Base-by-base conservation (phyloP, 2,888 invertebrate species). In the Plagodis pulveraria region DNA sequence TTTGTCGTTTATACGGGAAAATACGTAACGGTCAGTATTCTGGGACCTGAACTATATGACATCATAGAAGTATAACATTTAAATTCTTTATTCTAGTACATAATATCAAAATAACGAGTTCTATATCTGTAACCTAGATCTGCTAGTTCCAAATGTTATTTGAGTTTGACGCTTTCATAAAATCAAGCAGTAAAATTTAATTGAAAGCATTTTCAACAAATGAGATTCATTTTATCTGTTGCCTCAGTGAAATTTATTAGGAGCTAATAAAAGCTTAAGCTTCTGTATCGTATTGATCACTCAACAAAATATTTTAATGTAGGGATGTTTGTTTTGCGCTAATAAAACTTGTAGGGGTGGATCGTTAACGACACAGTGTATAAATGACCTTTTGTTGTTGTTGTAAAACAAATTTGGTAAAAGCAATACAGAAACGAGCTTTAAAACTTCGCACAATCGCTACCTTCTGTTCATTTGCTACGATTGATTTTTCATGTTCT, bases 301-400 rank as follows among this genome's bases (percentile, higher is more conserved):
- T 34, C 42, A 42, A 51, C 58, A 58, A 63, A 62, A 65, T 56
- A 58, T 58, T 62, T 60, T 55, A 59, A 56, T 56, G 46, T 22
- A 22, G 49, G 53, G 22, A n/a, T 53, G 49, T 53, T 58, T 58
- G 52, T 55, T 60, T 8, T n/a, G 51, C 48, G 35, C 43, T 43
- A 60, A 60, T 56, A 48, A 48, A 55, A 60, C 47, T 58, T 58
- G 49, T 53, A 49, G 58, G 52, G n/a, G 22, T 35, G 34, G 52
- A 34, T 58, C 49, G 58, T 53, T 58, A 58, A 44, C 45, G 11
- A 36, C 22, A 34, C 10, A 34, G 53, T 36, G 40, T 49, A 47
- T 43, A 38, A 43, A 35, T 34, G 49, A 59, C 49, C 41, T 44
- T 51, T 47, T 22, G 7, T 12, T n/a, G n/a, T n/a, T n/a, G n/a